A percentile compares a stretch with the other conserved stretches of the same genome.
Conservation (phyloP, 2,888 invertebrate genomes). For the Stomorhina lunata region DNA sequence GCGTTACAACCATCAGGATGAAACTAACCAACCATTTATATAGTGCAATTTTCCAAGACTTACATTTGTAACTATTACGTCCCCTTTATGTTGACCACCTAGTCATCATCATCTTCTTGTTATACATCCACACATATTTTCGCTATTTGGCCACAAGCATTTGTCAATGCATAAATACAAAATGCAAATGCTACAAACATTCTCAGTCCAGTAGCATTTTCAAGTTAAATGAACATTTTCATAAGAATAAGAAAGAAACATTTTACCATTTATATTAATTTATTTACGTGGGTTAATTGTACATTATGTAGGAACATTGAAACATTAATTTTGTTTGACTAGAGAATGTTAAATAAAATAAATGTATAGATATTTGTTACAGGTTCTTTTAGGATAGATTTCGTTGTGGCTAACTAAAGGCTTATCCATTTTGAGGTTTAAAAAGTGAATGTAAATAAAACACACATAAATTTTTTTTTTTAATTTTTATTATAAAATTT, state of each 20-base stretch:
- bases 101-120: neutral
- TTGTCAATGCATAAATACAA: conserved; percentile 69
- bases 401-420: no score
- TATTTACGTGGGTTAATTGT: conserved; percentile 32
- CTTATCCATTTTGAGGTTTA: no score
- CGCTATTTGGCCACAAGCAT: conserved; percentile 11
- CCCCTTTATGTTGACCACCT: conserved; percentile 4
- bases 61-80: no score
- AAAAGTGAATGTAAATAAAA: no score
- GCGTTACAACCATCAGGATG: no score
- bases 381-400: no score
- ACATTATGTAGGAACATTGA: neutral
- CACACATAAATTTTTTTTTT: no score
- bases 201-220: conserved; percentile 30
- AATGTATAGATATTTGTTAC: no score
- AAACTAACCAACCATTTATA: no score
- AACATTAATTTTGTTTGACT: neutral
- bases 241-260: conserved; percentile 29
- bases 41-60: no score
- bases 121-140: neutral
- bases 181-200: conserved; percentile 47
- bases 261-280: neutral
- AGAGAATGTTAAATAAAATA: neutral
- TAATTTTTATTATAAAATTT: no score
- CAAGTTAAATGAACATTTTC: conserved; percentile 30